These are phyloP conservation scores for Mesorhabditis spiculigera DNA, from an alignment of 2,888 invertebrate genomes.

Conservation along the genomic window DNA sequence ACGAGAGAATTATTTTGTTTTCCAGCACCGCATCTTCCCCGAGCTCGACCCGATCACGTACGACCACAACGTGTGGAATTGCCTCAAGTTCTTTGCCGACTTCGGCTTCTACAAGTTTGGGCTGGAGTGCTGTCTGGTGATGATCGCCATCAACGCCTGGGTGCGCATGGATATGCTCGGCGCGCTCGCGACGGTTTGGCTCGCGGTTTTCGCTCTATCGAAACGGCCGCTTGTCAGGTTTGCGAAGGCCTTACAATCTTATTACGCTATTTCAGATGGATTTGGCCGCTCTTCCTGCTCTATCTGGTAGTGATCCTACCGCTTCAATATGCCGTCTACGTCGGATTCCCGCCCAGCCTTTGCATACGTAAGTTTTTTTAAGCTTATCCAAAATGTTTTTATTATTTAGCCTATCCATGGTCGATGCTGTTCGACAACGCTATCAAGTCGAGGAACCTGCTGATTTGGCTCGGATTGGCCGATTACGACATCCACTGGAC, in stretches of 20 bases:
- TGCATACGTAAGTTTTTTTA: constrained; percentile 73
- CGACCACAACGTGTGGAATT: constrained; percentile 75
- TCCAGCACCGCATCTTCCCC: constrained; percentile 68
- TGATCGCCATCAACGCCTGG: constrained; percentile 80
- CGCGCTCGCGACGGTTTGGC: constrained; percentile 60
- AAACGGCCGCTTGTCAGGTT: constrained; percentile 68
- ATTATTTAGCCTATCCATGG: constrained; percentile 53
- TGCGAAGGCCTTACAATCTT: neutral
- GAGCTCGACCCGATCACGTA: constrained; percentile 76
- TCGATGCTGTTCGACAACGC: constrained; percentile 17
- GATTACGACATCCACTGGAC: constrained; percentile 35
- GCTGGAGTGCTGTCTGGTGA: constrained; percentile 82
- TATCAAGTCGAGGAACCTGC: constrained; percentile 27
- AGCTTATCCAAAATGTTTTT: neutral
- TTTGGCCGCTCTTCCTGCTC: constrained; percentile 82
- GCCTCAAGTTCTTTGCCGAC: constrained; percentile 83
- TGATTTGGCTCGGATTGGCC: constrained; percentile 37
- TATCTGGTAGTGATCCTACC: constrained; percentile 78
- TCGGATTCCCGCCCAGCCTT: constrained; percentile 82
- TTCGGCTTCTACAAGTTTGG: constrained; percentile 97
- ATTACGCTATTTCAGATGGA: constrained; percentile 29
- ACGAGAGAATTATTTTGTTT: neutral
- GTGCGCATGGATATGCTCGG: constrained; percentile 68
- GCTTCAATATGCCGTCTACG: constrained; percentile 80
- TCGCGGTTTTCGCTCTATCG: constrained; percentile 76